phyloP scores from a whole-genome alignment of 2,888 invertebrate species.

The Macaria liturata region DNA sequence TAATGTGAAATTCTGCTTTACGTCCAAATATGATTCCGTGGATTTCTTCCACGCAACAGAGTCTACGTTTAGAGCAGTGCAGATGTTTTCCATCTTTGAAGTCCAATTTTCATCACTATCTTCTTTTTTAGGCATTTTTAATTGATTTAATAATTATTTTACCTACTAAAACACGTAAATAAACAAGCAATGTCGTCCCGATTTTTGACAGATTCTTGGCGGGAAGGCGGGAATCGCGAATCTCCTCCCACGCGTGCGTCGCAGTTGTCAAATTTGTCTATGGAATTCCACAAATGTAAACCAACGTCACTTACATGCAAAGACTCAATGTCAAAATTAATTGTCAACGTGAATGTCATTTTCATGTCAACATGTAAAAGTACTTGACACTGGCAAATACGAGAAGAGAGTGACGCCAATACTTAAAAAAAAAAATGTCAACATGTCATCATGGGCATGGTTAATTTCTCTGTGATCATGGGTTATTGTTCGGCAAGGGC shows the following conservation, averaged over 20 bases:
- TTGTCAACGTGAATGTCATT: too few species aligned
- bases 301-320: too few species aligned
- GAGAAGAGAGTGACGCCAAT: too few species aligned
- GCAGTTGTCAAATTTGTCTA: neutral
- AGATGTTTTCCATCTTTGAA: constrained; percentile 88
- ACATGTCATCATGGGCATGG: too few species aligned
- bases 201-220: constrained; percentile 76
- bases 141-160: constrained; percentile 21
- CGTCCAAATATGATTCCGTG: constrained; percentile 91
- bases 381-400: too few species aligned
- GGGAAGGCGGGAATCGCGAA: constrained; percentile 77
- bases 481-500: too few species aligned
- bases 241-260: constrained; percentile 53
- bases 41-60: constrained; percentile 90
- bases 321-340: too few species aligned
- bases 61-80: constrained; percentile 95
- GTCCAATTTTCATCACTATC: constrained; percentile 85
- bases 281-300: too few species aligned
- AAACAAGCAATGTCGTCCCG: constrained; percentile 54
- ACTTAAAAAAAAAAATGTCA: too few species aligned
- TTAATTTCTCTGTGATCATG: too few species aligned
- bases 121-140: constrained; percentile 72
- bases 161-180: constrained; percentile 50
- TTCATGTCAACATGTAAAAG: too few species aligned
- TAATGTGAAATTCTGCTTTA: constrained; percentile 91